Conservation (phyloP, 2,888 invertebrate genomes). For the Pyrrhosoma nymphula region DNA sequence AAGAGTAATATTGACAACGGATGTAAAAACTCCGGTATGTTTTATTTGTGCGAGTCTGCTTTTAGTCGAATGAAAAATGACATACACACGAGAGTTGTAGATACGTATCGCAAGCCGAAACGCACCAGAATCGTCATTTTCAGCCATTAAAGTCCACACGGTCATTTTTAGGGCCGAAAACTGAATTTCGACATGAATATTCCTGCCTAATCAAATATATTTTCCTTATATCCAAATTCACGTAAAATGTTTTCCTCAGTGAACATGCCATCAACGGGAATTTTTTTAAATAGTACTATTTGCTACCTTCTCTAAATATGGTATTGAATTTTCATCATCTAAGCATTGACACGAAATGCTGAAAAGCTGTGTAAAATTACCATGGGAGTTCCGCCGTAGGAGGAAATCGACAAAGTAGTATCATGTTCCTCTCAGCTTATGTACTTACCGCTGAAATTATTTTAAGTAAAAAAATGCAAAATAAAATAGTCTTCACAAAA, state of each 20-base stretch:
- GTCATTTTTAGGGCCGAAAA: not conserved
- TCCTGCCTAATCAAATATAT: not conserved
- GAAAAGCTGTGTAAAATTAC: no score
- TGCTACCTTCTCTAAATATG: no score
- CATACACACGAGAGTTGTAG: not conserved
- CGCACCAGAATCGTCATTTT: not conserved
- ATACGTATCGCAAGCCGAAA: not conserved
- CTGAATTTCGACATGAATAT: not conserved
- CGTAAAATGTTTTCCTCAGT: not conserved
- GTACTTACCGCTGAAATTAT: no score
- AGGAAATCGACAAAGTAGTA: no score
- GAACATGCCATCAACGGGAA: not conserved
- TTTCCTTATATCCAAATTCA: not conserved
- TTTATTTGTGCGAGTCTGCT: slow-evolving; percentile 39
- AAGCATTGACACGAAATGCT: no score
- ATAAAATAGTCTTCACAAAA: no score
- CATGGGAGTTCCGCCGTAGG: no score
- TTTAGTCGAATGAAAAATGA: slow-evolving; percentile 26
- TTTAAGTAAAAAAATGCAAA: no score
- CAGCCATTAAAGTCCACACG: not conserved
- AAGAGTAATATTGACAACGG: slow-evolving; percentile 53
- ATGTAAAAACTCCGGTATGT: slow-evolving; percentile 29
- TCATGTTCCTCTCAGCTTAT: no score
- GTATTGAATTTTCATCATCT: no score
- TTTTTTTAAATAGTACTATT: no score